phyloP scores from a whole-genome alignment of 1,140 invertebrate species.

The Diploscapter pachys region DNA sequence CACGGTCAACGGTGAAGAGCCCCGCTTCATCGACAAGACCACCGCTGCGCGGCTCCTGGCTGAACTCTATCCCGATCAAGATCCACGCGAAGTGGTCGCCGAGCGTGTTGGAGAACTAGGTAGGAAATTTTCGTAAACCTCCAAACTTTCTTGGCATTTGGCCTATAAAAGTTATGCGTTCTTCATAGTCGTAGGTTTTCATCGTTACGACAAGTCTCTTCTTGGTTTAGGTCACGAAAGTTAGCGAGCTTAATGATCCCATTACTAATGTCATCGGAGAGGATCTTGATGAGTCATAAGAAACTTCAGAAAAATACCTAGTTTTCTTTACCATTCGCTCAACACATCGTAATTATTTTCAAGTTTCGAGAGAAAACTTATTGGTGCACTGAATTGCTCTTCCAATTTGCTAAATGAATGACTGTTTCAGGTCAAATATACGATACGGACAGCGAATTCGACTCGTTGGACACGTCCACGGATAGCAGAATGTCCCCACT shows the following conservation, averaged over 20 bases:
- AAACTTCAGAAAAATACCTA: conserved; percentile 24
- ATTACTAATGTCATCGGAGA: no score
- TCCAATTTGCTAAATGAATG: background rate
- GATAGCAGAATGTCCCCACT: conserved; percentile 38
- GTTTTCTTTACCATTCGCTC: conserved; percentile 23
- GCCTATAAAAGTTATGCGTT: no score
- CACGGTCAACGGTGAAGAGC: conserved; percentile 19
- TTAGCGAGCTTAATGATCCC: no score
- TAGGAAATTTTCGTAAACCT: no score
- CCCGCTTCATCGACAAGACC: conserved; percentile 34
- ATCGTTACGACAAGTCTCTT: no score
- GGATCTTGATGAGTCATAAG: no score
- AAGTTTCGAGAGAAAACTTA: background rate
- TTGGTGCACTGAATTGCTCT: background rate
- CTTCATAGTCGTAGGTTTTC: no score
- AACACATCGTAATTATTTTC: background rate
- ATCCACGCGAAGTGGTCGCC: conserved; percentile 45
- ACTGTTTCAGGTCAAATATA: background rate
- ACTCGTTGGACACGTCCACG: conserved; percentile 15
- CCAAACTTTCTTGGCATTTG: no score
- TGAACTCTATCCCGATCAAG: conserved; percentile 45
- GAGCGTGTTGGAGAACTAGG: conserved; percentile 31
- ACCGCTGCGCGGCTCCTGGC: conserved; percentile 50
- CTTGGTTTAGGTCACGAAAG: no score
- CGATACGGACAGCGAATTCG: conserved; percentile 30